A percentile compares a stretch with the other conserved stretches of the same genome.
Conservation (phyloP, 2,888 invertebrate genomes). For the Operophtera brumata region DNA sequence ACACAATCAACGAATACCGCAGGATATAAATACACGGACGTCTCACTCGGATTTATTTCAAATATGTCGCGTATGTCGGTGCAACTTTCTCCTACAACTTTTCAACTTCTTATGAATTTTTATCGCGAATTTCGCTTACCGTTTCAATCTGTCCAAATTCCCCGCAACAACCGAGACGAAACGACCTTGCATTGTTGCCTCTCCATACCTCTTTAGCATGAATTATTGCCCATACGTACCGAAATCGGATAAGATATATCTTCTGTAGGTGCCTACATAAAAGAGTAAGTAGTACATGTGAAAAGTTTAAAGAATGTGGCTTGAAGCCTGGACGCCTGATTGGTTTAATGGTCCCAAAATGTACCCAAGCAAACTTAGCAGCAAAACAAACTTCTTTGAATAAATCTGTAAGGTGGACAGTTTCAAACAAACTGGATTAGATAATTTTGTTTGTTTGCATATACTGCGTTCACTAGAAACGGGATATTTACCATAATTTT, state of each 20-base stretch:
- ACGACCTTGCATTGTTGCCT: constrained; percentile 63
- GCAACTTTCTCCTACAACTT: constrained; percentile 45
- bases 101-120: constrained; percentile 27
- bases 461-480: background rate
- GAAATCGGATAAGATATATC: constrained; percentile 30
- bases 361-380: background rate
- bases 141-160: constrained; percentile 42
- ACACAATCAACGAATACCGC: constrained; percentile 64
- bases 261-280: background rate
- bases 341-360: background rate
- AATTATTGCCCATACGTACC: constrained; percentile 42
- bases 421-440: constrained; percentile 40
- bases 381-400: constrained; percentile 19
- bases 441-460: constrained; percentile 19
- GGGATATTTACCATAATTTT: too few species aligned
- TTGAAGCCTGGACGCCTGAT: background rate
- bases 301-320: constrained; percentile 32
- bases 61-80: constrained; percentile 44
- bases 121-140: constrained; percentile 31
- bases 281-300: background rate
- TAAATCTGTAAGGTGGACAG: constrained; percentile 23
- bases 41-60: constrained; percentile 57
- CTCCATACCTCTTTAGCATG: constrained; percentile 39
- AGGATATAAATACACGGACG: constrained; percentile 65
- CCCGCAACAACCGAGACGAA: constrained; percentile 46